Evolutionary conservation across 2,888 invertebrate genomes (phyloP).

Genomic region (Oligia fasciuncula): DNA sequence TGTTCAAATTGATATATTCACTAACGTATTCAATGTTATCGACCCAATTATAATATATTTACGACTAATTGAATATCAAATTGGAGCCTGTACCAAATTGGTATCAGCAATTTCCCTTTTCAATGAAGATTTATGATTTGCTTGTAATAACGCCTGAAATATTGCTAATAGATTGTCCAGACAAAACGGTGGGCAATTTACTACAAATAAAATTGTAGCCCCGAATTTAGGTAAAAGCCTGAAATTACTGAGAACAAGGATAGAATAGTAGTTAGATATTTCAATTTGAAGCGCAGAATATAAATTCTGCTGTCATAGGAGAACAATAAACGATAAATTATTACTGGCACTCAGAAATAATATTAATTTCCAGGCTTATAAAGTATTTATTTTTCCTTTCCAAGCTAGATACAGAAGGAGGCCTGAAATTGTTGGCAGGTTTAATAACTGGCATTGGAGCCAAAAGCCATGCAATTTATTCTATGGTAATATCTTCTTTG

Average conservation of each 20-base stretch:
- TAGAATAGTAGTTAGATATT: neutral
- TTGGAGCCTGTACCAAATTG: conserved; percentile 50
- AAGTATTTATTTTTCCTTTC: conserved; percentile 19
- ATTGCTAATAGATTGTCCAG: conserved; percentile 49
- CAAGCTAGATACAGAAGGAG: neutral
- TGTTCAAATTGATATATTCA: conserved; percentile 56
- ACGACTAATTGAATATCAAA: conserved; percentile 66
- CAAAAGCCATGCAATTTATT: neutral
- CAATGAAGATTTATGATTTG: conserved; percentile 59
- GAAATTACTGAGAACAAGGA: conserved; percentile 3
- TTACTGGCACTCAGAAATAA: conserved; percentile 2
- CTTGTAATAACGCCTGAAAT: conserved; percentile 48
- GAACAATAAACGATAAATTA: conserved; percentile 27
- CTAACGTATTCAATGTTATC: conserved; percentile 52
- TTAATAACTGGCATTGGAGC: neutral
- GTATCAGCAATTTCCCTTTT: conserved; percentile 49
- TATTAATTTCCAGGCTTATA: conserved; percentile 11
- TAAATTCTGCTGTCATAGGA: conserved; percentile 5
- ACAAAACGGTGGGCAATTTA: conserved; percentile 27
- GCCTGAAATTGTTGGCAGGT: neutral
- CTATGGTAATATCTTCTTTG: neutral
- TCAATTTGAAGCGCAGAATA: conserved; percentile 2
- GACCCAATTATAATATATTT: conserved; percentile 62
- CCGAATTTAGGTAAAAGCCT: conserved; percentile 30
- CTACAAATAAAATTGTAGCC: conserved; percentile 32